Evolutionary conservation across 1,140 invertebrate genomes (phyloP).

Genomic region (Tachypleus tridentatus): DNA sequence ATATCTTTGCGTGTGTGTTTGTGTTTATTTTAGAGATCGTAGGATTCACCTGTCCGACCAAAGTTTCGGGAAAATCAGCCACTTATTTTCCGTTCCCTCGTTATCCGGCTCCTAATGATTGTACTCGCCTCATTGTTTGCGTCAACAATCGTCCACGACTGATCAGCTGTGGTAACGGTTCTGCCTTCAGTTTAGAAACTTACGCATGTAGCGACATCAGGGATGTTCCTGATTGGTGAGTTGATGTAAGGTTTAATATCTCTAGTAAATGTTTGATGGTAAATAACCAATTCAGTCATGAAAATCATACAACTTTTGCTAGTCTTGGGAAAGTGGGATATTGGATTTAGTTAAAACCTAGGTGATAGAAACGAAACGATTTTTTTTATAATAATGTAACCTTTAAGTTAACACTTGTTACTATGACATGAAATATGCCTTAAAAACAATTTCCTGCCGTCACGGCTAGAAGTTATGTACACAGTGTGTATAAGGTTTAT

Average conservation of each 20-base stretch:
- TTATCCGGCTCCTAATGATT: constrained; percentile 69
- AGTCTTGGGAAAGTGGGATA: no score
- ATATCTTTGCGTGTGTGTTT: background rate
- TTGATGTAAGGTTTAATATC: constrained; percentile 9
- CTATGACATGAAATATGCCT: no score
- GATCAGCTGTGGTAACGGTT: constrained; percentile 66
- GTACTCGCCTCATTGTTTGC: constrained; percentile 80
- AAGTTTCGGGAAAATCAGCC: constrained; percentile 59
- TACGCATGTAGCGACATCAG: constrained; percentile 73
- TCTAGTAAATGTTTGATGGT: no score
- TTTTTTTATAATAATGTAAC: no score
- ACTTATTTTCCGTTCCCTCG: constrained; percentile 82
- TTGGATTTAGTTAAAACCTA: no score
- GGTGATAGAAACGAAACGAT: no score
- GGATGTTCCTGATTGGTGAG: constrained; percentile 74
- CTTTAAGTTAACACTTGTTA: no score
- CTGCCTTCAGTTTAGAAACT: constrained; percentile 70
- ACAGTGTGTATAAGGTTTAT: no score
- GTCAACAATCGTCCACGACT: constrained; percentile 71
- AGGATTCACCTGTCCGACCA: constrained; percentile 50
- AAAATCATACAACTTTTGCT: no score
- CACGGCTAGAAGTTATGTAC: no score
- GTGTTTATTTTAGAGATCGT: constrained; percentile 34
- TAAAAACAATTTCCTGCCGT: no score
- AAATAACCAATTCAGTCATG: no score